phyloP scores from a whole-genome alignment of 1,140 invertebrate genomes.

The Drosophila asahinai region DNA sequence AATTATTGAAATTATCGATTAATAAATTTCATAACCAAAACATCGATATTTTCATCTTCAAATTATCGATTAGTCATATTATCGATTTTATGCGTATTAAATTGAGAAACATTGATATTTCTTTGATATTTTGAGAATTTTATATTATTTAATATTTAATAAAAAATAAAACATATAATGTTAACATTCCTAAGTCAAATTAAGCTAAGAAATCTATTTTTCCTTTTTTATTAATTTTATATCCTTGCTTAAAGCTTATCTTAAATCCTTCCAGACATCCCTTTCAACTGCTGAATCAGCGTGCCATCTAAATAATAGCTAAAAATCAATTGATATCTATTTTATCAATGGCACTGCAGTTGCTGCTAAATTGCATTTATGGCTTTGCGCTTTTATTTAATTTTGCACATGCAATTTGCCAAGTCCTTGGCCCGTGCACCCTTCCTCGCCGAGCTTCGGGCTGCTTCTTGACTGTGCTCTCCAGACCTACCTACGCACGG shows the following conservation, averaged over 20 bases:
- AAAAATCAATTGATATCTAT: slow-evolving; percentile 78
- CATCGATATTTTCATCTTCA: no score
- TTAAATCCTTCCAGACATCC: slow-evolving; percentile 1
- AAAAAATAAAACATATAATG: no score
- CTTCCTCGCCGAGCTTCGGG: background rate
- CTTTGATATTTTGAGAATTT: no score
- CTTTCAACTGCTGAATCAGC: slow-evolving; percentile 36
- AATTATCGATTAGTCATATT: no score
- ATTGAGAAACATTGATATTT: no score
- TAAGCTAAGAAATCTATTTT: background rate
- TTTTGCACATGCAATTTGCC: slow-evolving; percentile 75
- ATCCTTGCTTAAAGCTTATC: background rate
- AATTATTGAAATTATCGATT: no score
- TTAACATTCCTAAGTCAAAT: no score
- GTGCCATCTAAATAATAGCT: slow-evolving; percentile 69
- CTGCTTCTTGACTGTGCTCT: slow-evolving; percentile 23
- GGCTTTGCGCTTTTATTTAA: slow-evolving; percentile 76
- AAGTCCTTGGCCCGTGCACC: background rate
- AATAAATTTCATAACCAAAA: no score
- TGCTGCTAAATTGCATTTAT: slow-evolving; percentile 80
- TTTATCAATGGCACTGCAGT: slow-evolving; percentile 68
- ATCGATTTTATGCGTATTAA: no score
- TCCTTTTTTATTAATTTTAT: no score
- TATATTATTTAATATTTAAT: no score
- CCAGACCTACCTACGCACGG: slow-evolving; percentile 37